These are phyloP conservation scores for Tenualosa thibaudeaui DNA, from an alignment of 2,797 vertebrate genomes.

Conservation along the genomic window DNA sequence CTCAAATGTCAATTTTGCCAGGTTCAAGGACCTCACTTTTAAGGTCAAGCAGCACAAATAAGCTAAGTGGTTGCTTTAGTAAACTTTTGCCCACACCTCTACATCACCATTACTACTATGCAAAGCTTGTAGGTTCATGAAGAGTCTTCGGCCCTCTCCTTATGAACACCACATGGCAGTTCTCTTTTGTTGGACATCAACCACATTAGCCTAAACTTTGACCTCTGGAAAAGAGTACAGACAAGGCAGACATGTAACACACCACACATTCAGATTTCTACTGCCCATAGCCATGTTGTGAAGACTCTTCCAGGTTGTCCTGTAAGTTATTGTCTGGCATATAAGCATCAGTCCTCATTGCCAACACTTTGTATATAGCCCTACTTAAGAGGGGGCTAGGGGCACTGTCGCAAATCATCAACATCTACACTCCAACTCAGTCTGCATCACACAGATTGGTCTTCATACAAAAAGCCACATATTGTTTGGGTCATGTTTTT, in stretches of 20 bases:
- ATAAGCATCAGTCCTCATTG: background rate
- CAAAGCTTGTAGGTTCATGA: background rate
- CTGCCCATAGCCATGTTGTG: background rate
- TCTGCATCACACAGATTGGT: conserved; percentile 29
- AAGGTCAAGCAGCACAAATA: background rate
- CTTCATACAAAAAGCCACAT: conserved; percentile 29
- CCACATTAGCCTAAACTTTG: background rate
- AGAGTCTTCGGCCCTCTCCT: background rate
- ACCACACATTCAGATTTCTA: background rate
- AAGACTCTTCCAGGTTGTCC: background rate
- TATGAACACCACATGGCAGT: background rate
- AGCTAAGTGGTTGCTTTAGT: background rate
- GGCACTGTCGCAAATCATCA: conserved; percentile 37
- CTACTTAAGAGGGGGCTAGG: background rate
- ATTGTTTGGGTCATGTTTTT: conserved; percentile 34
- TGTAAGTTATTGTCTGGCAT: background rate
- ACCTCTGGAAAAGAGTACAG: background rate
- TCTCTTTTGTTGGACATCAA: background rate
- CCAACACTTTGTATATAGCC: background rate
- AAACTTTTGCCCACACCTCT: background rate
- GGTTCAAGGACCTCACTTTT: background rate
- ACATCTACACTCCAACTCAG: conserved; percentile 13
- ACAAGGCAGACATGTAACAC: background rate
- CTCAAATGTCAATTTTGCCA: background rate
- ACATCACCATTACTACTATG: background rate